Evolutionary conservation across 2,113 vertebrate genomes (phyloP).

Genomic region (Arothron firmamentum): DNA sequence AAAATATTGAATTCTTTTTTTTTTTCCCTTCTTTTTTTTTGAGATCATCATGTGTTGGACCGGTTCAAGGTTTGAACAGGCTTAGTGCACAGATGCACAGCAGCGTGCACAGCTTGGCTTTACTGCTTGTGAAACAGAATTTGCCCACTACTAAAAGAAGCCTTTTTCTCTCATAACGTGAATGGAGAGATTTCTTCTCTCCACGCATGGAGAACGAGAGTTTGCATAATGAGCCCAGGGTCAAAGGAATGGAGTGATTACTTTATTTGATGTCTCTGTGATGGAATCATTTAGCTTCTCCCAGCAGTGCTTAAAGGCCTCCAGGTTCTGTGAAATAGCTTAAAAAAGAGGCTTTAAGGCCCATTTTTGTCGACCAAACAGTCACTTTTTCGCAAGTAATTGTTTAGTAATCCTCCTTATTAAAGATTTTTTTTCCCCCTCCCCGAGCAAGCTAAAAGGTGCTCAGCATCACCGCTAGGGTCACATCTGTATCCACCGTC

Average conservation of each 20-base stretch:
- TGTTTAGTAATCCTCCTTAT: conserved; percentile 62
- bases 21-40: conserved; percentile 7
- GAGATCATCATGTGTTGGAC: conserved; percentile 27
- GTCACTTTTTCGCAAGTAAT: conserved; percentile 31
- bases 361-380: background rate
- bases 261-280: conserved; percentile 35
- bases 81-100: conserved; percentile 11
- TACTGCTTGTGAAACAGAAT: background rate
- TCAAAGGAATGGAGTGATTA: conserved; percentile 41
- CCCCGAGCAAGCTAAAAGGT: conserved; percentile 47
- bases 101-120: background rate
- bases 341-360: background rate
- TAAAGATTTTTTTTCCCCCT: conserved; percentile 43
- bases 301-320: conserved; percentile 2
- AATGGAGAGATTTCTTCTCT: conserved; percentile 33
- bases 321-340: background rate
- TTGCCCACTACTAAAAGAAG: conserved; percentile 16
- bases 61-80: conserved; percentile 33
- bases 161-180: conserved; percentile 15
- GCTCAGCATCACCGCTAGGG: conserved; percentile 47
- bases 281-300: conserved; percentile 22
- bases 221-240: conserved; percentile 54
- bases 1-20: conserved; percentile 8
- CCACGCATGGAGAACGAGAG: conserved; percentile 40
- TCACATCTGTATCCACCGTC: conserved; percentile 50